Base-by-base conservation (phyloP, 2,888 invertebrate species). In the Deroplatys truncata region DNA sequence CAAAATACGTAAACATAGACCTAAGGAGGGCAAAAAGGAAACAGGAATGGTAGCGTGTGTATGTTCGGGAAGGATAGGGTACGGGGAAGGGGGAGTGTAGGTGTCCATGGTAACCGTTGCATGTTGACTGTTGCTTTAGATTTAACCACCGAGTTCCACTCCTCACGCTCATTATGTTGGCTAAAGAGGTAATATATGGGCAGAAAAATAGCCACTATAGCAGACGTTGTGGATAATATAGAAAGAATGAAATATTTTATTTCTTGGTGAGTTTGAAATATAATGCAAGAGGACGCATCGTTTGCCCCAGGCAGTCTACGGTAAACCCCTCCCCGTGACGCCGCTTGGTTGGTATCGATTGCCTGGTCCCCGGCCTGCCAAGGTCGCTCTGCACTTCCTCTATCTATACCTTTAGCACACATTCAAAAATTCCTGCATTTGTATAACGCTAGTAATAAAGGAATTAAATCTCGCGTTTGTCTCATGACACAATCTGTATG, bases 291-390 rank as follows among this genome's bases (percentile, higher is more conserved):
- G 56, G 56, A 56, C 2, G 4, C 20, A 72, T 72, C 1, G 56
- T 72, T 56, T 72, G 56, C 56, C 56, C 56, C 56, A 72, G 56
- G 56, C 56, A 72, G 56, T 72, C 56, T 72, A 72, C 56, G 25
- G 56, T 72, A 72, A 0, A 20, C 56, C 56, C 20, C 5, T 1
- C 56, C 56, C 56, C 56, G 4, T 20, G 20, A 72, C 20, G 16
- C 20, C 20, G 20, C 56, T 72, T 72, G 20, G 56, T 72, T 72
- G 72, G 82, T 86, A 86, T 86, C 86, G 86, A 86, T 86, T 86
- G 29, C 82, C n/a, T 25, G 82, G 29, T 85, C 85, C 86, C 86
- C 86, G 86, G 86, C 86, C 86, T 29, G 82, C 86, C 86, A 86
- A 86, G 86, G 86, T 4, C 86, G 43, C 82, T 16, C 56, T 72